Evolutionary conservation across 1,140 invertebrate genomes (phyloP).

Genomic region (Catajapyx aquilonaris): DNA sequence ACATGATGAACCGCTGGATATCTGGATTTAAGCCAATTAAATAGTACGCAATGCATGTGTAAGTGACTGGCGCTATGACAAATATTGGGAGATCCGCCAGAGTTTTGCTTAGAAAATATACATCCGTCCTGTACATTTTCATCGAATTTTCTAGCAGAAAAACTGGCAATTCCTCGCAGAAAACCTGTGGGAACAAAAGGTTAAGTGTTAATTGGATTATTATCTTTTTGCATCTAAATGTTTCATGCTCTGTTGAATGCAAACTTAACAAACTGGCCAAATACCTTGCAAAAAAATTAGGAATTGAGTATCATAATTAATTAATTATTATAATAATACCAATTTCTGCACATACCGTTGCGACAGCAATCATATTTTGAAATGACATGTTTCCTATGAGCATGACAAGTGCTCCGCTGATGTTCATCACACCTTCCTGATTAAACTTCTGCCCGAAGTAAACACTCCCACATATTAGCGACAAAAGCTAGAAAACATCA

Average conservation of each 20-base stretch:
- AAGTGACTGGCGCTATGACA: slow-evolving; percentile 57
- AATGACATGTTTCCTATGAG: slow-evolving; percentile 86
- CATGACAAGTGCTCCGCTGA: slow-evolving; percentile 87
- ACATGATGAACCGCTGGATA: slow-evolving; percentile 46
- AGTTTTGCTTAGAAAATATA: slow-evolving; percentile 84
- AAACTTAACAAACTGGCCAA: too few relatives aligned
- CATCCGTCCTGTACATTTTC: slow-evolving; percentile 78
- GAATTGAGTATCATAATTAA: too few relatives aligned
- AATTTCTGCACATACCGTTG: too few relatives aligned
- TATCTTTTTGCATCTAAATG: too few relatives aligned
- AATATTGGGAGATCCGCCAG: slow-evolving; percentile 69
- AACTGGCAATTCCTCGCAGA: slow-evolving; percentile 74
- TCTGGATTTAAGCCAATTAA: slow-evolving; percentile 61
- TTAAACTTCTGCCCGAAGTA: slow-evolving; percentile 67
- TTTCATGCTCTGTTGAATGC: too few relatives aligned
- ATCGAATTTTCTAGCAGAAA: slow-evolving; percentile 79
- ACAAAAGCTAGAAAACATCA: slow-evolving; percentile 63
- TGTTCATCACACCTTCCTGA: slow-evolving; percentile 82
- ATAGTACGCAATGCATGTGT: slow-evolving; percentile 67
- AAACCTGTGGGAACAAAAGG: slow-evolving; percentile 50
- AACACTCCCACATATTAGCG: slow-evolving; percentile 64
- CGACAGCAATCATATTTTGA: slow-evolving; percentile 72
- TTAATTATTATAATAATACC: too few relatives aligned
- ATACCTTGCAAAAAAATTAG: too few relatives aligned
- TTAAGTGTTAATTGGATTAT: too few relatives aligned